Evolutionary conservation across 2,113 vertebrate species (phyloP), one percentile per base, ranked within the genome.

Genomic region (Nerophis lumbriciformis): DNA sequence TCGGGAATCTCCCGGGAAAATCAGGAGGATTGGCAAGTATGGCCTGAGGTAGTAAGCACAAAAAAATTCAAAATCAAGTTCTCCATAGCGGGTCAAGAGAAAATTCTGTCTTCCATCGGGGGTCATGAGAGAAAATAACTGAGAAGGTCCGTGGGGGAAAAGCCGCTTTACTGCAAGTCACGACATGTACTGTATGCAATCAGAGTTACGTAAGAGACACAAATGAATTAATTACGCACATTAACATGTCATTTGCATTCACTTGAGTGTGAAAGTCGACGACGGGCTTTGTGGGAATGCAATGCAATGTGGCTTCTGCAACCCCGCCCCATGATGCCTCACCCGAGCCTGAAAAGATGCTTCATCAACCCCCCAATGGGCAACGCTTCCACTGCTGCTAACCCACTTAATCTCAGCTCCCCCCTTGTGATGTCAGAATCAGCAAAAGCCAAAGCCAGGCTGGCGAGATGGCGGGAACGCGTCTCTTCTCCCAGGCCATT

Each of bases 391-490:
- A 7, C 55, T 42, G 55, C 55, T 39, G 55, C 21, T 44, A 57
- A 57, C 38, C 39, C 35, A 57, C 55, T 57, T 57, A 38, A 57
- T 42, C 55, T 44, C 39, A 57, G 38, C 55, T 57, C 55, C 28
- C 55, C 16, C 44, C 39, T 57, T 44, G 39, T 57, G 55, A 57
- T 57, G 55, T 57, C 55, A 44, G 38, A 56, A 38, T 56, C 37
- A 56, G 51, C 28, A 28, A 28, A 52, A 37, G 6, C 54, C 6
- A 7, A 16, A 19, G n/a, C 9, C 37, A 19, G 38, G 54, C n/a
- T 19, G 54, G 54, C 38, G 5, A 19, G 38, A 38, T n/a, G 38
- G 36, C 19, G 8, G 37, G 15, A n/a, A 39, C 37, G n/a, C 12
- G 11, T 42, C 15, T 42, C 37, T 2, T 13, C 55, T 19, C 38